Base-by-base conservation (phyloP, 2,888 invertebrate species). In the Torymus tubicola region DNA sequence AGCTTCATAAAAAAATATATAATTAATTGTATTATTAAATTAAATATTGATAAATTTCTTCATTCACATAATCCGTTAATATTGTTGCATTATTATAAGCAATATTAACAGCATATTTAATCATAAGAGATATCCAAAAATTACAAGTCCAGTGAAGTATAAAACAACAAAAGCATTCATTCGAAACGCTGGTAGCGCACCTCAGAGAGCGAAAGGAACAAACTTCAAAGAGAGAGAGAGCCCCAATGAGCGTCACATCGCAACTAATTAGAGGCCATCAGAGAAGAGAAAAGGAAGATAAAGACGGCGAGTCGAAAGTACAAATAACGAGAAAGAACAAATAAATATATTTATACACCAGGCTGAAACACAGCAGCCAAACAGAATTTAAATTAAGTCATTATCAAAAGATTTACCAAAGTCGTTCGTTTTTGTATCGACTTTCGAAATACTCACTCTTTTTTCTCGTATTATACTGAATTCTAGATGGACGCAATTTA, bases 211-310 rank as follows among this genome's bases (percentile, higher is more conserved):
- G 64, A 64, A 65, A 65, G 64, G 72, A 76, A 58, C 58, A 13
- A 58, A 65, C 72, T 76, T 65, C 68, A 16, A 53, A 71, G 80
- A 65, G 71, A 57, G 71, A 57, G 50, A 74, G 55, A 74, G 21
- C 64, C 14, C 16, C 61, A 69, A 63, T 76, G 67, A 77, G 18
- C 57, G 70, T 77, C 70, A 21, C 80, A 76, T 60, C 42, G 24
- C 61, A 52, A 50, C 65, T 82, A 82, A 83, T 83, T 83, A 83
- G 57, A 21, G 76, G 50, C 65, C 76, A 68, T 65, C 53, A 13
- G 74, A 12, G 50, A 21, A 21, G 55, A 55, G 14, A 76, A 31
- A 50, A 16, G 50, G n/a, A 52, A 64, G 55, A 16, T 24, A 18
- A 52, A 64, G 55, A 16, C 53, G 16, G 57, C 60, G 61, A 11